Conservation (phyloP, 37 sponge, comb jelly and placozoan species). For the Diacarnus erythraeanus region DNA sequence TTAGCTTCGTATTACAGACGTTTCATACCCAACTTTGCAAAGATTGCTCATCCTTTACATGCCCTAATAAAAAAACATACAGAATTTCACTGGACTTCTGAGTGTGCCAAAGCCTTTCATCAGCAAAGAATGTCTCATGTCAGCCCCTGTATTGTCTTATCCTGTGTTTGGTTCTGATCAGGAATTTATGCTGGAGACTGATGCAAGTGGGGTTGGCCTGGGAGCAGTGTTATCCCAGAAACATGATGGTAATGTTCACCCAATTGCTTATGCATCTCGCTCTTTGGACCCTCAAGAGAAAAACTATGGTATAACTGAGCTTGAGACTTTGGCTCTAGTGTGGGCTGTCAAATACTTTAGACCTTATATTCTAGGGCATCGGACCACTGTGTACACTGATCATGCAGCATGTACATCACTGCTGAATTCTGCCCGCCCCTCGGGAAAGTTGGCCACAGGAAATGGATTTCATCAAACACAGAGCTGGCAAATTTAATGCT, state of each 20-base stretch:
- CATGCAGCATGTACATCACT: slow-evolving; percentile 41
- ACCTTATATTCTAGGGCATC: background rate
- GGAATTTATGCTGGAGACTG: background rate
- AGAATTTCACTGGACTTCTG: background rate
- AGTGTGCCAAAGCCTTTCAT: background rate
- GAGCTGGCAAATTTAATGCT: slow-evolving; percentile 28
- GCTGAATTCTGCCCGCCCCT: slow-evolving; percentile 21
- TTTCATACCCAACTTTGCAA: background rate
- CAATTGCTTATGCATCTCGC: background rate
- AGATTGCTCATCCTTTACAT: background rate
- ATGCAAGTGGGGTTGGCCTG: background rate
- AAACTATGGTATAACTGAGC: slow-evolving; percentile 34
- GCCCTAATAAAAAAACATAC: background rate
- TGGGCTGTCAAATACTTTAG: background rate
- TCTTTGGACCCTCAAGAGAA: slow-evolving; percentile 3
- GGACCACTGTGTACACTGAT: slow-evolving; percentile 40
- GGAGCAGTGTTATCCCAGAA: background rate
- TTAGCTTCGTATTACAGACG: background rate
- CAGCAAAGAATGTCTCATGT: background rate
- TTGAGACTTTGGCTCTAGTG: slow-evolving; percentile 40
- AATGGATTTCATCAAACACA: slow-evolving; percentile 27
- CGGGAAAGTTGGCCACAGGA: slow-evolving; percentile 45
- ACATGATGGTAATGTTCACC: background rate
- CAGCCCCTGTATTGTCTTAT: background rate
- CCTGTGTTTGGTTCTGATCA: background rate